A percentile compares a stretch with the other conserved stretches of the same genome.
These are phyloP conservation scores for Ectemnius lituratus DNA, from an alignment of 2,888 invertebrate genomes.

Conservation along the genomic window DNA sequence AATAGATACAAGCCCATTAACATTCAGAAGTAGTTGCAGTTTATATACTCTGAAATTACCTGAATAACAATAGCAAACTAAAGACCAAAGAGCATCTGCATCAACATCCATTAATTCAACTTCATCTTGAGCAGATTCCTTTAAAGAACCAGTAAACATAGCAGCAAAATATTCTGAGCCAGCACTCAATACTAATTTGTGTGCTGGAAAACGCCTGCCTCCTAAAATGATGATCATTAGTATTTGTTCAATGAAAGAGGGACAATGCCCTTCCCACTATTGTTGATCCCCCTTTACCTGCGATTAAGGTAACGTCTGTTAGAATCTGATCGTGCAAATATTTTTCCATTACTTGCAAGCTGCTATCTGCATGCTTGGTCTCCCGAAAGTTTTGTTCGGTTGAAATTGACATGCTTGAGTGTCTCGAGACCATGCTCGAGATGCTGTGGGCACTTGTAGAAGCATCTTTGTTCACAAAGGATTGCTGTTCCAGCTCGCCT, in stretches of 20 bases:
- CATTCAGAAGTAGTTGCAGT: neutral
- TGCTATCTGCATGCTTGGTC: conserved; percentile 89
- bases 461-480: conserved; percentile 65
- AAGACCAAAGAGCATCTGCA: conserved; percentile 89
- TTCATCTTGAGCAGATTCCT: conserved; percentile 90
- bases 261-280: too few relatives aligned
- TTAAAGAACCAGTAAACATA: conserved; percentile 94
- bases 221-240: conserved; percentile 63
- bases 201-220: conserved; percentile 85
- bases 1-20: conserved; percentile 1
- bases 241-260: too few relatives aligned
- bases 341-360: conserved; percentile 89
- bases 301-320: conserved; percentile 92
- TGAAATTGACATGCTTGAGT: conserved; percentile 78
- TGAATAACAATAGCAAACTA: conserved; percentile 95
- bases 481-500: conserved; percentile 60
- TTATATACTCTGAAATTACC: conserved; percentile 78
- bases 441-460: conserved; percentile 73
- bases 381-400: conserved; percentile 89
- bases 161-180: conserved; percentile 97
- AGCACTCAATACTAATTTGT: conserved; percentile 93
- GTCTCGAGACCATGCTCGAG: conserved; percentile 63
- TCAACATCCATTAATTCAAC: conserved; percentile 91
- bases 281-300: conserved; percentile 79
- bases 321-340: conserved; percentile 90